A percentile compares a stretch with the other conserved stretches of the same genome.
These are phyloP conservation scores for Eucriotettix oculatus DNA, from an alignment of 2,888 invertebrate species.

Conservation along the genomic window DNA sequence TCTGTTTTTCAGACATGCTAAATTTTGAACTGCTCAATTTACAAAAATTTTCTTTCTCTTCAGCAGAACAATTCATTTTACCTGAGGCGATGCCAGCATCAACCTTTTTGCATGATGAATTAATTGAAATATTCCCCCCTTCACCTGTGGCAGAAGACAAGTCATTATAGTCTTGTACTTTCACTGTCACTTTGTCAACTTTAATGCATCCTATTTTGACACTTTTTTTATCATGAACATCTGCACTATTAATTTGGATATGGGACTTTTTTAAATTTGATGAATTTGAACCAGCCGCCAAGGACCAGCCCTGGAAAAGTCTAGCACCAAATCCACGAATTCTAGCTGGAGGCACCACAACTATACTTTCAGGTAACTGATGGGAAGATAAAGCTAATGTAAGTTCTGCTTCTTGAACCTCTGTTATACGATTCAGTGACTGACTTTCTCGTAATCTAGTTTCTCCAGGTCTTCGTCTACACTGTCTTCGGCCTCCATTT, in stretches of 20 bases:
- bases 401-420: slow-evolving; percentile 57
- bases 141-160: neutral
- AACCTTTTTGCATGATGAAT: neutral
- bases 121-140: neutral
- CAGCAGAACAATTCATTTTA: neutral
- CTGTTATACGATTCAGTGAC: slow-evolving; percentile 69
- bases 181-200: neutral
- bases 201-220: neutral
- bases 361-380: slow-evolving; percentile 11
- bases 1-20: slow-evolving; percentile 17
- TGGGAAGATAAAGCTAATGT: slow-evolving; percentile 6
- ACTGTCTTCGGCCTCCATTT: slow-evolving; percentile 21
- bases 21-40: slow-evolving; percentile 5
- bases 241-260: neutral
- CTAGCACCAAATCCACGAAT: slow-evolving; percentile 33
- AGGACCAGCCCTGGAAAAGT: slow-evolving; percentile 30
- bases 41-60: slow-evolving; percentile 14
- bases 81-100: neutral
- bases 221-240: neutral
- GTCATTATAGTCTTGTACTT: neutral
- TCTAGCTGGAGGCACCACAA: slow-evolving; percentile 23
- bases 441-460: slow-evolving; percentile 62
- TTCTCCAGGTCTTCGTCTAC: slow-evolving; percentile 39
- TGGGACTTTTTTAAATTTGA: slow-evolving; percentile 4
- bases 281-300: slow-evolving; percentile 8